phyloP scores from a whole-genome alignment of 2,797 vertebrate species.

The Peromyscus nudipes region DNA sequence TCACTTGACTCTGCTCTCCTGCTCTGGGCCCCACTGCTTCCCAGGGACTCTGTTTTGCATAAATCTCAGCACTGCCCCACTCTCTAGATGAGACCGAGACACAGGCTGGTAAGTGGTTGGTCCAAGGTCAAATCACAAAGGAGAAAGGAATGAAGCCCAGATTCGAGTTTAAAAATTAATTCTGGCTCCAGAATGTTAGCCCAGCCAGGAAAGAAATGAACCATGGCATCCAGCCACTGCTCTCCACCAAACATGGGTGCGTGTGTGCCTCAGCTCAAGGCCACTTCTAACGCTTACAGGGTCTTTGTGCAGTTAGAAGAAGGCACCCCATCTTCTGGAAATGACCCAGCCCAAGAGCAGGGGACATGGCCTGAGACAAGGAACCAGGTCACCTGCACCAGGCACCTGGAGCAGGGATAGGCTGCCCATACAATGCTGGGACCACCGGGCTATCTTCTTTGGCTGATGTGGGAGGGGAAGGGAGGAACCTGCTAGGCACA shows the following conservation, averaged over 20 bases:
- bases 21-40: slow-evolving; percentile 7
- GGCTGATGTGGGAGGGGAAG: neutral
- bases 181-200: slow-evolving; percentile 43
- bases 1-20: slow-evolving; percentile 43
- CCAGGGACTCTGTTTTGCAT: neutral
- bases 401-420: neutral
- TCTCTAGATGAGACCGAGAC: slow-evolving; percentile 43
- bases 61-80: neutral
- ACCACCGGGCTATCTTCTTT: neutral
- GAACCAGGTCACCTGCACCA: neutral
- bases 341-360: neutral
- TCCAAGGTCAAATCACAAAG: slow-evolving; percentile 28
- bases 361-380: neutral
- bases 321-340: neutral
- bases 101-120: neutral
- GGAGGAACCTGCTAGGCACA: neutral
- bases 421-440: neutral
- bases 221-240: neutral
- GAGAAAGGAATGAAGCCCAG: neutral
- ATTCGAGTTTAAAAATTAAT: slow-evolving; percentile 37
- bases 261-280: neutral
- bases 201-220: neutral
- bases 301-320: slow-evolving; percentile 24
- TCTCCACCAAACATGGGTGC: neutral
- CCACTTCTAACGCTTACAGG: neutral